phyloP scores from a whole-genome alignment of 1,140 invertebrate genomes.

The Drosophila rhopaloa region DNA sequence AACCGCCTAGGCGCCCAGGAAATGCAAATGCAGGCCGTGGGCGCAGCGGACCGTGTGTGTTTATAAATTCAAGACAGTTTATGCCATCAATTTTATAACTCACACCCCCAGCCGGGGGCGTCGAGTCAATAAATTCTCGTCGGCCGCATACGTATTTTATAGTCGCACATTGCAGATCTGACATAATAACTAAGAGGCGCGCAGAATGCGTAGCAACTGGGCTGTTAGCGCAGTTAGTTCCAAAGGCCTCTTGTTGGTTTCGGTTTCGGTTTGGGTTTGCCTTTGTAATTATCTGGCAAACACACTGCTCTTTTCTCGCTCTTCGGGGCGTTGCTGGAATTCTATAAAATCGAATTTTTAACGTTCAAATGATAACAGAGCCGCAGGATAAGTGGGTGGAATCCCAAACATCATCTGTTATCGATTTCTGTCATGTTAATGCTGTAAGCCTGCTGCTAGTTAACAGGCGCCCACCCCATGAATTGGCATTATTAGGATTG shows the following conservation, averaged over 20 bases:
- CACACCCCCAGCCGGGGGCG: conserved; percentile 73
- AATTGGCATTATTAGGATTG: conserved; percentile 81
- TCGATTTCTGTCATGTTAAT: conserved; percentile 71
- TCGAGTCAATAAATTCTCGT: conserved; percentile 83
- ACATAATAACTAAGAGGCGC: conserved; percentile 83
- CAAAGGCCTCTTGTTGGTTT: conserved; percentile 16
- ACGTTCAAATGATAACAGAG: conserved; percentile 81
- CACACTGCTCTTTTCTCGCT: conserved; percentile 24
- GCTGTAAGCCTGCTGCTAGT: conserved; percentile 68
- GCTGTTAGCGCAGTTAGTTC: conserved; percentile 48
- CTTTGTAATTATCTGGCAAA: conserved; percentile 6
- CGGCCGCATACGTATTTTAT: conserved; percentile 79
- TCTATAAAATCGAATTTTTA: conserved; percentile 84
- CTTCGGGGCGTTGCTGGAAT: conserved; percentile 76
- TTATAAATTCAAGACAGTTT: conserved; percentile 81
- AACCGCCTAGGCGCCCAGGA: conserved; percentile 41
- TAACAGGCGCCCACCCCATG: conserved; percentile 81
- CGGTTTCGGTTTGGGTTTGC: not conserved
- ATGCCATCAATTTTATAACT: conserved; percentile 83
- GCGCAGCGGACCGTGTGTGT: not conserved
- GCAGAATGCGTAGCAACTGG: conserved; percentile 69
- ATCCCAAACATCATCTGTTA: conserved; percentile 26
- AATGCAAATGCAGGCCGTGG: conserved; percentile 16
- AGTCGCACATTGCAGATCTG: conserved; percentile 84
- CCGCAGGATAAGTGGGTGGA: conserved; percentile 51